Conservation (phyloP, 1,140 invertebrate genomes). For the Argopecten irradians region DNA sequence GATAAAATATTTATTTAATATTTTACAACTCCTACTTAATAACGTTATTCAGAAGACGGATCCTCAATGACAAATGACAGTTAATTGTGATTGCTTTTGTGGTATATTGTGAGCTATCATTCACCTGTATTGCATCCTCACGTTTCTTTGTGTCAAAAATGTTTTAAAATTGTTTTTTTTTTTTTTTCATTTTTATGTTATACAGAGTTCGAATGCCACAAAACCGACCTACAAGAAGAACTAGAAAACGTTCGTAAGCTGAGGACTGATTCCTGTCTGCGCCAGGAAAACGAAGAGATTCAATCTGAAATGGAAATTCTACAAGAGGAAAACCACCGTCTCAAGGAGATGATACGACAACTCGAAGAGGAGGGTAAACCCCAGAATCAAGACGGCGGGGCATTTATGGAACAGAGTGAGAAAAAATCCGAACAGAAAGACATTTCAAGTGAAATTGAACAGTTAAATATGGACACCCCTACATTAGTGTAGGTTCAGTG, state of each 20-base stretch:
- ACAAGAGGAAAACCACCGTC: slow-evolving; percentile 53
- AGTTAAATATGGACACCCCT: background rate
- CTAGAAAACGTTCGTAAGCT: slow-evolving; percentile 42
- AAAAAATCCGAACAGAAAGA: background rate
- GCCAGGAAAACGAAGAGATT: slow-evolving; percentile 54
- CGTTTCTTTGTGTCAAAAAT: too few relatives aligned
- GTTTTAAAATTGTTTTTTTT: slow-evolving; percentile 27
- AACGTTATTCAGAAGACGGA: too few relatives aligned
- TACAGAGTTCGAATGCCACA: slow-evolving; percentile 50
- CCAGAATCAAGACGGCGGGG: slow-evolving; percentile 45
- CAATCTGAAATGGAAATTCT: slow-evolving; percentile 56
- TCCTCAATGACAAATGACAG: too few relatives aligned
- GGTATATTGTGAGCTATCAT: too few relatives aligned
- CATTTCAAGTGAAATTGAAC: background rate
- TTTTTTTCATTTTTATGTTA: background rate
- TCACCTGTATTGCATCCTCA: background rate
- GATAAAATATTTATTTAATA: background rate
- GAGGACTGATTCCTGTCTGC: slow-evolving; percentile 44
- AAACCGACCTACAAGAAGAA: slow-evolving; percentile 50
- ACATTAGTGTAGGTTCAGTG: background rate
- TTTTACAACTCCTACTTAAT: background rate
- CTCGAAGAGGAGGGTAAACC: slow-evolving; percentile 43
- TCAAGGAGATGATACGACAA: slow-evolving; percentile 59
- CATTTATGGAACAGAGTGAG: background rate
- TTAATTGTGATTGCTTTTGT: background rate